These are phyloP conservation scores for Sussaba pulchella DNA, from an alignment of 2,888 invertebrate species.

Conservation along the genomic window DNA sequence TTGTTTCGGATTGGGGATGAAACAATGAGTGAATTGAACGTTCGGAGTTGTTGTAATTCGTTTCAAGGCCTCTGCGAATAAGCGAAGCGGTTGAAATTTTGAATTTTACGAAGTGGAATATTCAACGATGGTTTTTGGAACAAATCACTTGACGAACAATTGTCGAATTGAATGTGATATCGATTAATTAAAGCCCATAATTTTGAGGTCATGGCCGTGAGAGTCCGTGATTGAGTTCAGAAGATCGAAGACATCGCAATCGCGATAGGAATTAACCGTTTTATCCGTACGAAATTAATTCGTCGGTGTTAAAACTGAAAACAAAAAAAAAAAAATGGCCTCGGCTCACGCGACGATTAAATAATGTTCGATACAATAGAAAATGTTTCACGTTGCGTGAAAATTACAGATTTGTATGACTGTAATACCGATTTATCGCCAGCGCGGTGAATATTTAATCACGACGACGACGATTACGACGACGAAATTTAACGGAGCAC, in stretches of 20 bases:
- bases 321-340: constrained; percentile 1
- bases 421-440: constrained; percentile 41
- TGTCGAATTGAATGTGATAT: not conserved
- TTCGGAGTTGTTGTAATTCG: too few relatives aligned
- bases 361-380: constrained; percentile 60
- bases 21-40: too few relatives aligned
- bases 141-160: not conserved
- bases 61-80: too few relatives aligned
- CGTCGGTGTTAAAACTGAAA: not conserved
- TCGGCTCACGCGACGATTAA: constrained; percentile 40
- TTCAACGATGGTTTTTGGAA: not conserved
- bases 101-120: not conserved
- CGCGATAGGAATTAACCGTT: constrained; percentile 18
- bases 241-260: not conserved
- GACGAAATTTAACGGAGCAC: constrained; percentile 27
- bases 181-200: too few relatives aligned
- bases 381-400: constrained; percentile 41
- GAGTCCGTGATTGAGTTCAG: too few relatives aligned
- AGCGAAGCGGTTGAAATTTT: not conserved
- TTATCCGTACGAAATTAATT: constrained; percentile 32
- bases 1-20: too few relatives aligned
- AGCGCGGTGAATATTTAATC: not conserved
- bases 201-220: too few relatives aligned
- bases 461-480: constrained; percentile 14
- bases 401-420: constrained; percentile 29